phyloP scores from a whole-genome alignment of 1,140 invertebrate species.

The Saxidomus purpurata region DNA sequence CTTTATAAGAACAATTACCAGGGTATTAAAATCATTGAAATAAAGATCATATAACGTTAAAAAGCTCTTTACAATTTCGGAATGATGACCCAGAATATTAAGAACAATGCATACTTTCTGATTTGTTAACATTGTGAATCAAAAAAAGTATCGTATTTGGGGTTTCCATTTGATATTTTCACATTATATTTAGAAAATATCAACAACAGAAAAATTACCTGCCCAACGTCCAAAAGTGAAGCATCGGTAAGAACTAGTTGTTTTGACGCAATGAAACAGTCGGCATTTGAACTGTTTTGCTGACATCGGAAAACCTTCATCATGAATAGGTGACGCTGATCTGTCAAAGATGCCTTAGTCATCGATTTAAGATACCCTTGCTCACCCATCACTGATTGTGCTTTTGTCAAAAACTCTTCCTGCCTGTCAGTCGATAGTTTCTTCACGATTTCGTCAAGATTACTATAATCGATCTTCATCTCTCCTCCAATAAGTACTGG shows the following conservation, averaged over 20 bases:
- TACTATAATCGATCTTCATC: conserved; percentile 16
- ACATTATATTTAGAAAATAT: too few relatives aligned
- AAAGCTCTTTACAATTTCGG: too few relatives aligned
- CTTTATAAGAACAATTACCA: too few relatives aligned
- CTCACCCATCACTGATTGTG: neutral
- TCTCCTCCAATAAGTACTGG: conserved; percentile 37
- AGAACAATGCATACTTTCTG: neutral
- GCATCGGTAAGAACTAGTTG: conserved; percentile 14
- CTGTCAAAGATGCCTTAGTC: neutral
- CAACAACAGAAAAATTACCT: neutral
- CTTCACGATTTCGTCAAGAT: conserved; percentile 2
- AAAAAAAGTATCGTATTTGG: neutral
- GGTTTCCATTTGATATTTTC: too few relatives aligned
- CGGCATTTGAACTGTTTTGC: neutral
- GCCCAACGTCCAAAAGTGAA: conserved; percentile 16
- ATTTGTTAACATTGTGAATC: neutral
- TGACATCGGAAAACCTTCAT: conserved; percentile 32
- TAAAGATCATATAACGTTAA: too few relatives aligned
- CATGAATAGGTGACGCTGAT: conserved; percentile 27
- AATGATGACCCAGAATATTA: too few relatives aligned
- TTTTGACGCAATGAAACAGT: conserved; percentile 49
- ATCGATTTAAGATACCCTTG: neutral
- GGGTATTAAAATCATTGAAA: too few relatives aligned
- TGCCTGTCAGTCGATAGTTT: neutral
- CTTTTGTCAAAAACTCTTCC: neutral